These are phyloP conservation scores for Drosophila baimaii DNA, from an alignment of 1,140 invertebrate genomes.

Conservation along the genomic window DNA sequence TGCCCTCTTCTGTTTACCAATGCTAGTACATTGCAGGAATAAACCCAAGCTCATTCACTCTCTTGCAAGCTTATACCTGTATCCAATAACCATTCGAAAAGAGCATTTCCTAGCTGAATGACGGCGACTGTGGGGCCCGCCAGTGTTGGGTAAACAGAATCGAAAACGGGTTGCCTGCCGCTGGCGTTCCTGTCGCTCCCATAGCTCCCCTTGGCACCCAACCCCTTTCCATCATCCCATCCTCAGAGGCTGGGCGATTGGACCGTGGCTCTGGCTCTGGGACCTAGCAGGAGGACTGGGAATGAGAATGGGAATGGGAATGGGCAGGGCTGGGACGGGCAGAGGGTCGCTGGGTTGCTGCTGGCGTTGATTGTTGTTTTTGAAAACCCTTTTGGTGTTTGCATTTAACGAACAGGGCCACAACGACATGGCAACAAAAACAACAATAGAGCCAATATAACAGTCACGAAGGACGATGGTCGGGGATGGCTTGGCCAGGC, in stretches of 20 bases:
- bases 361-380: conserved; percentile 69
- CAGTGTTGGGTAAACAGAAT: conserved; percentile 67
- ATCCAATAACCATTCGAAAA: not conserved
- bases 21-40: too few species aligned
- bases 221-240: conserved; percentile 10
- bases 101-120: conserved; percentile 11
- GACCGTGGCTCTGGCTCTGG: conserved; percentile 38
- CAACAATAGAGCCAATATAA: conserved; percentile 76
- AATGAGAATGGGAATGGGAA: not conserved
- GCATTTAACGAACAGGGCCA: conserved; percentile 81
- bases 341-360: conserved; percentile 45
- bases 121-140: conserved; percentile 23
- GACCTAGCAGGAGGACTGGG: not conserved
- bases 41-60: too few species aligned
- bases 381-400: conserved; percentile 81
- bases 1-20: too few species aligned
- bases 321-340: too few species aligned
- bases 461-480: conserved; percentile 9
- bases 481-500: not conserved
- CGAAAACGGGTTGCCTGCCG: conserved; percentile 74
- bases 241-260: conserved; percentile 28
- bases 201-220: too few species aligned
- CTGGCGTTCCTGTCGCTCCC: conserved; percentile 46
- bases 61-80: too few species aligned
- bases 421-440: conserved; percentile 62